Evolutionary conservation across 2,113 vertebrate genomes (phyloP), one percentile per base, ranked within the genome.

Genomic region (Pelodiscus sinensis): DNA sequence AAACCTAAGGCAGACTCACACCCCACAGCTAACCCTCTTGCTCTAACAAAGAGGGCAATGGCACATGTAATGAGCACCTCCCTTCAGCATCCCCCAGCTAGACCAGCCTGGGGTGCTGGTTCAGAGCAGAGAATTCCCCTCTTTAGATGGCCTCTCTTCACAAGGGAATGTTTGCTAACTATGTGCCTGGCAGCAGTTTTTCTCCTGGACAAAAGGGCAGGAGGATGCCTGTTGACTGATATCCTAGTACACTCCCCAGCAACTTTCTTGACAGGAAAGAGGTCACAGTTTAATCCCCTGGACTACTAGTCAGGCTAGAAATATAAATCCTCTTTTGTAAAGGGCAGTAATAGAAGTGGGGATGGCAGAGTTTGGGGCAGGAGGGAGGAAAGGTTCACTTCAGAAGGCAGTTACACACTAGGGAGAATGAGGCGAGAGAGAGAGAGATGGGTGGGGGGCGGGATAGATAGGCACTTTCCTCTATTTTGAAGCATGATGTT

Each of bases 81-180:
- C 68, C 2, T 38, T 1, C 81, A 60, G 79, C 31, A 83, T 79
- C 54, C 87, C 82, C 75, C 80, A 35, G 50, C 81, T 52, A 58
- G 85, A 50, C 68, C 25, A 51, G 71, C 15, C 79, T 83, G 35
- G 21, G 60, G 38, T 22, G 3, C 6, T 4, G 27, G 31, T 81
- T 83, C 0, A 0, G 68, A 7, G 84, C 85, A 79, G 85, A 65
- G 90, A 96, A 93, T 93, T 94, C 92, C 84, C 95, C 89, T 93
- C 94, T 83, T 89, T 89, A 50, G 62, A 55, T 8, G 10, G 57
- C 85, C 82, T 44, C 11, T 62, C 55, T 83, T 15, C n/a, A 50
- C 2, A 21, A 0, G 35, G n/a, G 22, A 21, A 90, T 55, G 62
- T 24, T 11, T 1, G 79, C n/a, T 57, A 22, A 6, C 4, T 22